Evolutionary conservation across 2,888 invertebrate genomes (phyloP), one percentile per base, ranked within the genome.

Genomic region (Protonemura montana): DNA sequence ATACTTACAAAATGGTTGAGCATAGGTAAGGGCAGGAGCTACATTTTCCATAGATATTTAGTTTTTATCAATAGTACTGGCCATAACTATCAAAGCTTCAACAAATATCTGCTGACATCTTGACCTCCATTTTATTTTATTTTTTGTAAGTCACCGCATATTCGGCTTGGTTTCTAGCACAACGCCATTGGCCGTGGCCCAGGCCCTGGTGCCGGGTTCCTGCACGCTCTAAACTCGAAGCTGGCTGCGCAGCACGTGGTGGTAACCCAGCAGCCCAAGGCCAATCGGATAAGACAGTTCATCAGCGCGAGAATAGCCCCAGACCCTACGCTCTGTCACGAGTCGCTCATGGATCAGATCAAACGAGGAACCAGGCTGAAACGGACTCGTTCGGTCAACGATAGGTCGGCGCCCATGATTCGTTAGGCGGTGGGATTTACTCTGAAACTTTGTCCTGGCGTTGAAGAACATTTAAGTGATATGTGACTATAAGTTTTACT

Each of bases 321-420:
- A 87, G 96, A 97, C 91, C 96, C 96, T 0, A 94, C 95, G 87
- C 92, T 94, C 42, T 95, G 96, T 89, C 96, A 96, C 91, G 97
- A 97, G 89, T 97, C 97, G 0, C 92, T 98, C n/a, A 97, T 98
- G 97, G 98, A 98, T 92, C 98, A 98, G 91, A 98, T 98, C 88
- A 96, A 97, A 90, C 94, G 96, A 88, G 98, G 98, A 87, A 97
- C 97, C 26, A 95, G 95, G 76, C 91, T 98, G 86, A 95, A 95
- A 87, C 95, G 96, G 89, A 96, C 97, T 88, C 94, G 94, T 88
- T 93, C 91, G n/a, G 94, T 95, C 89, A 96, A 96, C 92, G 97
- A 97, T 91, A 93, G 97, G 88, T 97, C 97, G 85, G 97, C 97
- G 87, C 97, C 97, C 35, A 96, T 96, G 92, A 97, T 97, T 91